These are phyloP conservation scores for Molorchus minor DNA, from an alignment of 2,888 invertebrate species.

Conservation along the genomic window DNA sequence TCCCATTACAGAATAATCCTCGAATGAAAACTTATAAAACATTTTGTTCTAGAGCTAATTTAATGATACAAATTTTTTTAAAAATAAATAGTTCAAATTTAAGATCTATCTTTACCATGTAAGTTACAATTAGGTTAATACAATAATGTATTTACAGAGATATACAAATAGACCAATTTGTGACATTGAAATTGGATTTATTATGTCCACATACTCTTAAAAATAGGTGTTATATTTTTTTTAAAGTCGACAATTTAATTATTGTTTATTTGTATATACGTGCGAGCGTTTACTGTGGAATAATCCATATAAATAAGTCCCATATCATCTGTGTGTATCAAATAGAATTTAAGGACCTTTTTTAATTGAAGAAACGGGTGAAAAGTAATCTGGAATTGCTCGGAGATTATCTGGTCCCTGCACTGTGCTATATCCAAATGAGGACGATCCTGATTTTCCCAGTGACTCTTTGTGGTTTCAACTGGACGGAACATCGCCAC, in stretches of 20 bases:
- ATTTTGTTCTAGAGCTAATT: too few relatives aligned
- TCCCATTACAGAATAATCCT: conserved; percentile 27
- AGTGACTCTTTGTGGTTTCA: too few relatives aligned
- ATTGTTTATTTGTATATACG: neutral
- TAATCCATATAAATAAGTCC: too few relatives aligned
- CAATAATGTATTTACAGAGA: conserved; percentile 25
- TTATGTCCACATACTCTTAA: neutral
- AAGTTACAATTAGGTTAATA: conserved; percentile 10
- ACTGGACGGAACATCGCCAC: too few relatives aligned
- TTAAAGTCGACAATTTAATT: neutral
- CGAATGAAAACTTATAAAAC: conserved; percentile 11
- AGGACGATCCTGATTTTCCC: too few relatives aligned
- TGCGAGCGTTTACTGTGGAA: too few relatives aligned
- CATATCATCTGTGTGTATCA: too few relatives aligned
- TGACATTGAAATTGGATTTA: neutral
- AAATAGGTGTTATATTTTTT: neutral
- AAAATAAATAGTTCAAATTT: neutral
- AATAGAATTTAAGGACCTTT: too few relatives aligned
- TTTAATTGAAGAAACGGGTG: too few relatives aligned
- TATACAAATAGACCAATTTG: neutral
- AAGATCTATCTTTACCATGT: neutral
- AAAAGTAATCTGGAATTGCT: too few relatives aligned
- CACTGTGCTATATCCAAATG: too few relatives aligned
- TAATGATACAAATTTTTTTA: neutral
- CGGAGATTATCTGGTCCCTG: too few relatives aligned